phyloP scores from a whole-genome alignment of 2,797 vertebrate genomes.

The Steatocranus sp. region DNA sequence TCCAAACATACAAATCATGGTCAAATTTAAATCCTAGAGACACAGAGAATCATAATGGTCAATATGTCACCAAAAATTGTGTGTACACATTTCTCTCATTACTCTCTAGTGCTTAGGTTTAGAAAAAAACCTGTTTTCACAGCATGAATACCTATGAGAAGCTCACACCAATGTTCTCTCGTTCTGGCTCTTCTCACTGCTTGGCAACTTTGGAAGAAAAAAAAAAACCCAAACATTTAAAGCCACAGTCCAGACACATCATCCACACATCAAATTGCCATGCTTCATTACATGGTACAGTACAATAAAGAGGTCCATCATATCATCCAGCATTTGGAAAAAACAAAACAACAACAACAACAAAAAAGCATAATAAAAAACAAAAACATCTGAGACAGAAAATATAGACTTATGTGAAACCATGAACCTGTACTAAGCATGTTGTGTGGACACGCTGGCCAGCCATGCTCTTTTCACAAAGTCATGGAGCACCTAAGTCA shows the following conservation, averaged over 20 bases:
- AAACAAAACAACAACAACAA: background rate
- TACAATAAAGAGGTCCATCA: slow-evolving; percentile 37
- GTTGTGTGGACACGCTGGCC: background rate
- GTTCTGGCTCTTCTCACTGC: slow-evolving; percentile 61
- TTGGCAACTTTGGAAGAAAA: background rate
- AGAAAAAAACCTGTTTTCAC: slow-evolving; percentile 63
- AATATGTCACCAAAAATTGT: slow-evolving; percentile 46
- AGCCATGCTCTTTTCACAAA: background rate
- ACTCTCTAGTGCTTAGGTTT: slow-evolving; percentile 49
- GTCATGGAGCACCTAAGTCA: slow-evolving; percentile 9
- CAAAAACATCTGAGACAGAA: slow-evolving; percentile 24
- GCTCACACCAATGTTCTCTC: slow-evolving; percentile 58
- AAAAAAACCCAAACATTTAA: background rate
- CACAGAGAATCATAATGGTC: slow-evolving; percentile 13
- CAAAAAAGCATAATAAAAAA: background rate
- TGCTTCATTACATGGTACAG: slow-evolving; percentile 40
- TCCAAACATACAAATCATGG: slow-evolving; percentile 24
- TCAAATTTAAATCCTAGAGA: slow-evolving; percentile 21
- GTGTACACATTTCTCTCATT: background rate
- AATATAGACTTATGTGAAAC: slow-evolving; percentile 19
- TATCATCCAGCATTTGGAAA: slow-evolving; percentile 27
- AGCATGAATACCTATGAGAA: slow-evolving; percentile 11
- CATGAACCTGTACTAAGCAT: slow-evolving; percentile 6
- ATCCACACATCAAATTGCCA: slow-evolving; percentile 1
- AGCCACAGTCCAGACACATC: slow-evolving; percentile 38